Evolutionary conservation across 2,888 invertebrate genomes (phyloP).

Genomic region (Plebejus argus): DNA sequence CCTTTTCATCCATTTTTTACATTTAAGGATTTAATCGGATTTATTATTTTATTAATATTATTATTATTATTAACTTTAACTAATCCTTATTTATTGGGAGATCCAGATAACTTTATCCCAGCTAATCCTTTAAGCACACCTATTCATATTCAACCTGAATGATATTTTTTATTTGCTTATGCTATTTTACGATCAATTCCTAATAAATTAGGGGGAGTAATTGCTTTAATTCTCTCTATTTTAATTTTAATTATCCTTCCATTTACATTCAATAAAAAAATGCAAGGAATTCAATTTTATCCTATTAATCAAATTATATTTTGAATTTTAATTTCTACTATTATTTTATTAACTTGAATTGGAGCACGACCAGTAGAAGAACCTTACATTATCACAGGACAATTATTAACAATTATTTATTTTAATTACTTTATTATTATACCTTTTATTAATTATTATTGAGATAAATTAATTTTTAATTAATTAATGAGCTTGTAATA

Average conservation of each 20-base stretch:
- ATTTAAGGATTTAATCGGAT: slow-evolving; percentile 83
- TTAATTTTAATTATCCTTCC: slow-evolving; percentile 84
- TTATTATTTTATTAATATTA: slow-evolving; percentile 77
- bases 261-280: slow-evolving; percentile 77
- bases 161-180: slow-evolving; percentile 92
- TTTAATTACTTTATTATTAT: slow-evolving; percentile 81
- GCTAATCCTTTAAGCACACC: slow-evolving; percentile 86
- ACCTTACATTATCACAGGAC: slow-evolving; percentile 82
- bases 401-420: slow-evolving; percentile 82
- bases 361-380: slow-evolving; percentile 84
- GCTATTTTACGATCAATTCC: slow-evolving; percentile 90
- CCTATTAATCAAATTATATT: slow-evolving; percentile 82
- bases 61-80: slow-evolving; percentile 76
- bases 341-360: slow-evolving; percentile 86
- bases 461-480: slow-evolving; percentile 75
- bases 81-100: slow-evolving; percentile 82
- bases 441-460: slow-evolving; percentile 72
- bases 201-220: slow-evolving; percentile 88
- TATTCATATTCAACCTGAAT: slow-evolving; percentile 90
- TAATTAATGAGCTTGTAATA: slow-evolving; percentile 83
- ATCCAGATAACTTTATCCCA: slow-evolving; percentile 87
- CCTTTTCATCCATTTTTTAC: slow-evolving; percentile 85
- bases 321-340: slow-evolving; percentile 78
- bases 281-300: slow-evolving; percentile 82
- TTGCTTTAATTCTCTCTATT: slow-evolving; percentile 84